Conservation (phyloP, 2,797 vertebrate species). For the Uromys caudimaculatus region DNA sequence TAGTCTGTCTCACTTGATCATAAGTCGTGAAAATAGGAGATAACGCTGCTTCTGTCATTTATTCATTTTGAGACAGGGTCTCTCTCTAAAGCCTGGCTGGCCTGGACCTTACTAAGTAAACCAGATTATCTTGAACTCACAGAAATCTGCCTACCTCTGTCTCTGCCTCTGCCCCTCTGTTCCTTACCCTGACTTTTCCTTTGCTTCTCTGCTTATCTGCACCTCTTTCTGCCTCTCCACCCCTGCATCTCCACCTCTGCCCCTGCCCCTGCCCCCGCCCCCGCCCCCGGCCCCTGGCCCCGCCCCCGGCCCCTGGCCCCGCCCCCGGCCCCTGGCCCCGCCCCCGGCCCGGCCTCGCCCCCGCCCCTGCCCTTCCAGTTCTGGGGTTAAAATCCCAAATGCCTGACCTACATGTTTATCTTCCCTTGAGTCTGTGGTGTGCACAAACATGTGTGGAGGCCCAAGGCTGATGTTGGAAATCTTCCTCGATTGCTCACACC, state of each 20-base stretch:
- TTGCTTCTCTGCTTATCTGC: too few relatives aligned
- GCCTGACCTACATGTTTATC: neutral
- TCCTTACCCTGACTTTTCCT: too few relatives aligned
- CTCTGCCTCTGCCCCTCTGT: neutral
- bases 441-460: too few relatives aligned
- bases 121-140: neutral
- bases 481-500: neutral
- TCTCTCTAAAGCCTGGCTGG: neutral
- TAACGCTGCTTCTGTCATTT: neutral
- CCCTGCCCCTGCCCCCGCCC: neutral
- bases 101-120: neutral
- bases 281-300: neutral
- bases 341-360: too few relatives aligned
- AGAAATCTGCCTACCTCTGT: neutral
- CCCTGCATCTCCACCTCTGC: neutral
- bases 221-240: neutral
- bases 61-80: neutral
- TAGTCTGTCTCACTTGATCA: neutral
- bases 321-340: neutral
- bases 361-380: neutral
- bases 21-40: neutral
- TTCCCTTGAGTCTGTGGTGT: neutral
- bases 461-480: neutral
- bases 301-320: too few relatives aligned
- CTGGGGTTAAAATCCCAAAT: neutral